Conservation (phyloP, 2,113 vertebrate species). For the Tautogolabrus adspersus region DNA sequence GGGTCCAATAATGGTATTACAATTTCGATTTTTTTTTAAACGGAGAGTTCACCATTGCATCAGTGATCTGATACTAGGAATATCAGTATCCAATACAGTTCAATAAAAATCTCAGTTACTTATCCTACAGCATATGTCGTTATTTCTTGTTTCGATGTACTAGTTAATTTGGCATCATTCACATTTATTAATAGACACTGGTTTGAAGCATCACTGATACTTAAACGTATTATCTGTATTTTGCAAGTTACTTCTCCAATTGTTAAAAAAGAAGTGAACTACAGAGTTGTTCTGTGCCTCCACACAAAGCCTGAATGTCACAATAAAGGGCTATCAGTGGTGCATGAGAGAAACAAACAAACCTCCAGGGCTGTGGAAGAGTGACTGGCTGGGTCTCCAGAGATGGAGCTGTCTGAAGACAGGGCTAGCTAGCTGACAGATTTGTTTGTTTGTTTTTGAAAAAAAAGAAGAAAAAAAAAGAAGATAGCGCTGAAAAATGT, state of each 20-base stretch:
- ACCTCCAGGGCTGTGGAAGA: background rate
- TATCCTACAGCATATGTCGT: too few species aligned
- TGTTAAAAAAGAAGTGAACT: background rate
- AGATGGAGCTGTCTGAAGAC: conserved; percentile 13
- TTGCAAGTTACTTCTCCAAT: background rate
- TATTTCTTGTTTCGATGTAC: too few species aligned
- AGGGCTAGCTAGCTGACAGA: background rate
- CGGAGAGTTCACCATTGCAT: background rate
- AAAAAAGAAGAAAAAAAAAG: background rate
- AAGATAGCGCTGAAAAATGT: background rate
- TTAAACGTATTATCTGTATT: background rate
- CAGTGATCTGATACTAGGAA: background rate
- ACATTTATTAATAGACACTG: too few species aligned
- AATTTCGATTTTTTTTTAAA: too few species aligned
- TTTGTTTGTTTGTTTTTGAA: conserved; percentile 22
- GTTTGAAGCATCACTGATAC: background rate
- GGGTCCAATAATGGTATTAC: too few species aligned
- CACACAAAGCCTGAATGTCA: conserved; percentile 35
- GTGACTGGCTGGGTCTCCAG: conserved; percentile 10
- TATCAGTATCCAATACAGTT: background rate
- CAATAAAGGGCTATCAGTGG: conserved; percentile 22
- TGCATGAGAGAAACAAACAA: conserved; percentile 21
- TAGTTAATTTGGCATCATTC: too few species aligned
- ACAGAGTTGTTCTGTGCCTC: conserved; percentile 7
- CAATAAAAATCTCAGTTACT: background rate